A percentile compares a stretch with the other conserved stretches of the same genome.
phyloP scores from a whole-genome alignment of 1,140 invertebrate genomes.

The Drosophila funebris region DNA sequence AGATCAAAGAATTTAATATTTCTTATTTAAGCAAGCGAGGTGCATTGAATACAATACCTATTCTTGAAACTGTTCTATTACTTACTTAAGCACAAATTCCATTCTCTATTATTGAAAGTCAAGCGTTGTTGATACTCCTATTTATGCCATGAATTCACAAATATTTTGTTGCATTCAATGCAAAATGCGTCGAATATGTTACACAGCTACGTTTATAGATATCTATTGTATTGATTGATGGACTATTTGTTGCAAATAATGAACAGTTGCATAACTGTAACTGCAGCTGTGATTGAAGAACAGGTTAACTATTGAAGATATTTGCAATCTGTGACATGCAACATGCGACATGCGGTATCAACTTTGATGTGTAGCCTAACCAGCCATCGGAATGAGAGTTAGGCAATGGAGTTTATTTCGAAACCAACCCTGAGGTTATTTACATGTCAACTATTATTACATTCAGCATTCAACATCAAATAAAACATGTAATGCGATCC shows the following conservation, averaged over 20 bases:
- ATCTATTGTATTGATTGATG: conserved; percentile 20
- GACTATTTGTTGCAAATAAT: neutral
- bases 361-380: conserved; percentile 6
- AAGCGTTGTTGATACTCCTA: neutral
- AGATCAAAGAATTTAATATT: neutral
- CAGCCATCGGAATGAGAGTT: neutral
- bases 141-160: neutral
- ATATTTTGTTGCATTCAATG: neutral
- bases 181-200: conserved; percentile 2
- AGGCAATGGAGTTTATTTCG: neutral
- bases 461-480: too few species aligned
- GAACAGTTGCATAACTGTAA: neutral
- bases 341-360: neutral
- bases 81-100: neutral
- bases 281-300: neutral
- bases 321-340: neutral
- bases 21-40: too few species aligned
- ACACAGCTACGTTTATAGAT: neutral
- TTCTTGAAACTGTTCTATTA: neutral
- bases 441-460: too few species aligned
- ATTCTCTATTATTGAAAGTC: neutral
- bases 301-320: neutral
- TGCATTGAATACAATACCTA: neutral
- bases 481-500: too few species aligned
- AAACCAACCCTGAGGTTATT: too few species aligned